These are phyloP conservation scores for Temnothorax rugatulus DNA, from an alignment of 2,888 invertebrate species.

Conservation along the genomic window DNA sequence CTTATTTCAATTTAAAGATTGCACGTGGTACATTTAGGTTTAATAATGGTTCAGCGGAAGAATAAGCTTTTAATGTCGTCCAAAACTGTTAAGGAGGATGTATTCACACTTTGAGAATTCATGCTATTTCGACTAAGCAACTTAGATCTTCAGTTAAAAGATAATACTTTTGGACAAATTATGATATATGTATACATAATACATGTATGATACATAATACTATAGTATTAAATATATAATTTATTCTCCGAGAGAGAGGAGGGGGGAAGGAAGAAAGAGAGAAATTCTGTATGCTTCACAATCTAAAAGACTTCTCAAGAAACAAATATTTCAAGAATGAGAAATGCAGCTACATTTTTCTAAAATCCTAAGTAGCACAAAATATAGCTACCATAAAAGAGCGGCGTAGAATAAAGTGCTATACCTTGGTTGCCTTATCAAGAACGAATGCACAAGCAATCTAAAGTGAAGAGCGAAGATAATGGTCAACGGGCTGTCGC, in stretches of 20 bases:
- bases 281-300: background rate
- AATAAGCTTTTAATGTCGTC: constrained; percentile 12
- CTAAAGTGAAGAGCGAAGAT: constrained; percentile 46
- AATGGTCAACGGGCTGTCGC: constrained; percentile 35
- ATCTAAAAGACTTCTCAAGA: background rate
- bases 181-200: background rate
- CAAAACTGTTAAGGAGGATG: background rate
- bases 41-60: background rate
- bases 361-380: constrained; percentile 23
- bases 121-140: background rate
- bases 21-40: background rate
- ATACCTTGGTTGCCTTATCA: constrained; percentile 42
- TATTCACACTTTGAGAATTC: background rate
- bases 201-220: background rate
- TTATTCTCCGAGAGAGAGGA: background rate
- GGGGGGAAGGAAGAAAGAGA: too few relatives aligned
- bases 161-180: background rate
- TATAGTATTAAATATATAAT: background rate
- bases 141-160: background rate
- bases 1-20: constrained; percentile 10
- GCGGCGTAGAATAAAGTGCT: constrained; percentile 36
- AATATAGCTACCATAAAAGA: constrained; percentile 39
- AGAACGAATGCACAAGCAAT: constrained; percentile 38
- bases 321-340: constrained; percentile 29
- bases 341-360: background rate